Percentiles rank a stretch among this genome's conserved stretches.
Conservation (phyloP, 2,888 invertebrate species). For the Lydus trimaculatus region DNA sequence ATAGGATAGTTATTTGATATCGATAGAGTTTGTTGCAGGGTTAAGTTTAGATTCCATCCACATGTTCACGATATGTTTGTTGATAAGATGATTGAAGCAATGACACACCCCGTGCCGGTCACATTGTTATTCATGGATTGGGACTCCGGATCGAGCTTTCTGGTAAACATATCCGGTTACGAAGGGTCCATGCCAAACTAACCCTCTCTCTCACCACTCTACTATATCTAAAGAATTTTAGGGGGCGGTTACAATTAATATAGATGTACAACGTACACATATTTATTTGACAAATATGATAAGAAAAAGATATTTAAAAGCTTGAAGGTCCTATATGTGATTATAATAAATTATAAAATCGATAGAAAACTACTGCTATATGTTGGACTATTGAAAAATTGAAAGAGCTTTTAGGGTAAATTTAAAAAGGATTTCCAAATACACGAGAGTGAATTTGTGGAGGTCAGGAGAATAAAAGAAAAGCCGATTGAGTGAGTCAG, state of each 20-base stretch:
- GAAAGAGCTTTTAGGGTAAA: constrained; percentile 49
- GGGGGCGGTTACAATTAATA: neutral
- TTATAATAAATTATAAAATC: constrained; percentile 1
- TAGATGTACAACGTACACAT: neutral
- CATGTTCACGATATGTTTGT: constrained; percentile 51
- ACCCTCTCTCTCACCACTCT: constrained; percentile 21
- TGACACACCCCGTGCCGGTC: constrained; percentile 30
- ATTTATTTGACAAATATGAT: constrained; percentile 1
- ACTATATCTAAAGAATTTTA: no score
- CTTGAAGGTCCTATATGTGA: neutral
- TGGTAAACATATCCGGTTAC: constrained; percentile 50
- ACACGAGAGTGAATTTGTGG: constrained; percentile 39
- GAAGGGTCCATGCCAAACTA: constrained; percentile 29
- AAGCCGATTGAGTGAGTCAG: constrained; percentile 33
- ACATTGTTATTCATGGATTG: constrained; percentile 48
- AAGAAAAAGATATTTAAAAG: neutral
- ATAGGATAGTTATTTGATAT: constrained; percentile 28
- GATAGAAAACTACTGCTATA: neutral
- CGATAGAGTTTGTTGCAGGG: constrained; percentile 21
- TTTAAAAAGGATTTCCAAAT: constrained; percentile 43
- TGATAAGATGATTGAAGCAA: constrained; percentile 47
- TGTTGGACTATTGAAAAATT: constrained; percentile 40
- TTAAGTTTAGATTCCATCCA: constrained; percentile 36
- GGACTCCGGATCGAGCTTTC: constrained; percentile 43
- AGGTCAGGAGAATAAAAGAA: constrained; percentile 39